A percentile compares a stretch with the other conserved stretches of the same genome.
Conservation (phyloP, 2,797 vertebrate species). For the Fistularia commersonii region DNA sequence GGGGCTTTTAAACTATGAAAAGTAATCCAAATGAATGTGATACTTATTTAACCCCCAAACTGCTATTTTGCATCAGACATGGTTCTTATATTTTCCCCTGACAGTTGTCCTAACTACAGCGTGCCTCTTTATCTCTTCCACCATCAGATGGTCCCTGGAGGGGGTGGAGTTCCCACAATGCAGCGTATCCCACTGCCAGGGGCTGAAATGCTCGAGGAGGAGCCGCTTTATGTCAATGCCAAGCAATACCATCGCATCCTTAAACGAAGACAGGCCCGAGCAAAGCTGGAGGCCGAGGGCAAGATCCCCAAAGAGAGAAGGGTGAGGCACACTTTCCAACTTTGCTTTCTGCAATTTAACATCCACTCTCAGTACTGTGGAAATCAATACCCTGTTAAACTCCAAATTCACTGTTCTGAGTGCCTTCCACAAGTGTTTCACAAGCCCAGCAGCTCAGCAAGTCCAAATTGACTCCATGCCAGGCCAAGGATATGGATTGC, state of each 20-base stretch:
- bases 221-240: conserved; percentile 87
- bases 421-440: too few relatives aligned
- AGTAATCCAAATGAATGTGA: background rate
- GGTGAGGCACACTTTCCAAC: conserved; percentile 57
- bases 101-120: conserved; percentile 14
- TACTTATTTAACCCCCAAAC: conserved; percentile 3
- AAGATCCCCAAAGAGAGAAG: conserved; percentile 97
- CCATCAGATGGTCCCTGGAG: conserved; percentile 91
- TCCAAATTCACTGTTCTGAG: background rate
- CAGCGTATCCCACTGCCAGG: conserved; percentile 96
- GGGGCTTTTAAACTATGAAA: too few relatives aligned
- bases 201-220: conserved; percentile 97
- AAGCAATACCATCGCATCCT: conserved; percentile 87
- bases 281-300: conserved; percentile 96
- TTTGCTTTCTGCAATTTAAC: background rate
- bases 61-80: conserved; percentile 5
- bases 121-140: conserved; percentile 20
- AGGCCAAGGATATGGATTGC: too few relatives aligned
- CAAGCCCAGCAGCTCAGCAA: too few relatives aligned
- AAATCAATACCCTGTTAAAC: background rate
- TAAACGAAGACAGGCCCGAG: conserved; percentile 91
- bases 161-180: conserved; percentile 88
- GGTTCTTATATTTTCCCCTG: conserved; percentile 1
- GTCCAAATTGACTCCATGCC: too few relatives aligned
- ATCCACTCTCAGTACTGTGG: background rate